These are phyloP conservation scores for Cyanoramphus novaezelandiae DNA, from an alignment of 2,113 vertebrate species.

Conservation along the genomic window DNA sequence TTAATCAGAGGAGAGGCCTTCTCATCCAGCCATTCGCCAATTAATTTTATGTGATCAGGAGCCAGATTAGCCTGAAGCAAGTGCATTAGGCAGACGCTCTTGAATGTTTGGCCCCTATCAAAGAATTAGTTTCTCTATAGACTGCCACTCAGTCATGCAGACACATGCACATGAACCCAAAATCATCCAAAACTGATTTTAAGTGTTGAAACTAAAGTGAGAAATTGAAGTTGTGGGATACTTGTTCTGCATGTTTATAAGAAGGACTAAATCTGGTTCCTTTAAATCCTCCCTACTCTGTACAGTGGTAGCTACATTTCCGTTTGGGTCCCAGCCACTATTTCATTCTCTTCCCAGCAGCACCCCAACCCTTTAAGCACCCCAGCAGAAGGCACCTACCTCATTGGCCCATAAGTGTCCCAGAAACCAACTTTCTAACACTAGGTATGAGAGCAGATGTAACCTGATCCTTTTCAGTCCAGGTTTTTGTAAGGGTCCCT, in stretches of 20 bases:
- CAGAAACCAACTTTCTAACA: background rate
- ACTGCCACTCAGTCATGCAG: background rate
- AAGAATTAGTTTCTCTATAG: background rate
- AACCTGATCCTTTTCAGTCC: background rate
- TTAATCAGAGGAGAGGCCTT: constrained; percentile 69
- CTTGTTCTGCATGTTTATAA: background rate
- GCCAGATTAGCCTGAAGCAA: constrained; percentile 5
- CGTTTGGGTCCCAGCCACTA: background rate
- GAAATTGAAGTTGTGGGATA: background rate
- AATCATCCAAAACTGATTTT: background rate
- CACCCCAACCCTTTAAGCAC: background rate
- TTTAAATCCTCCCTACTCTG: background rate
- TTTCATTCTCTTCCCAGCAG: background rate
- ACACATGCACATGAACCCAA: background rate
- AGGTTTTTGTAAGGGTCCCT: background rate
- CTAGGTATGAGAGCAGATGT: accelerated
- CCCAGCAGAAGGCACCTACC: background rate
- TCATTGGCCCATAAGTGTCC: background rate
- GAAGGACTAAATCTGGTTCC: background rate
- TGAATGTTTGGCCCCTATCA: background rate
- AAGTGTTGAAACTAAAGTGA: background rate
- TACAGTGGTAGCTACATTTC: background rate
- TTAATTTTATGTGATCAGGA: constrained; percentile 51
- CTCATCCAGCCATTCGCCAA: constrained; percentile 24
- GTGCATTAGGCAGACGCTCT: background rate